Evolutionary conservation across 2,797 vertebrate genomes (phyloP).

Genomic region (Poeciliopsis turneri): DNA sequence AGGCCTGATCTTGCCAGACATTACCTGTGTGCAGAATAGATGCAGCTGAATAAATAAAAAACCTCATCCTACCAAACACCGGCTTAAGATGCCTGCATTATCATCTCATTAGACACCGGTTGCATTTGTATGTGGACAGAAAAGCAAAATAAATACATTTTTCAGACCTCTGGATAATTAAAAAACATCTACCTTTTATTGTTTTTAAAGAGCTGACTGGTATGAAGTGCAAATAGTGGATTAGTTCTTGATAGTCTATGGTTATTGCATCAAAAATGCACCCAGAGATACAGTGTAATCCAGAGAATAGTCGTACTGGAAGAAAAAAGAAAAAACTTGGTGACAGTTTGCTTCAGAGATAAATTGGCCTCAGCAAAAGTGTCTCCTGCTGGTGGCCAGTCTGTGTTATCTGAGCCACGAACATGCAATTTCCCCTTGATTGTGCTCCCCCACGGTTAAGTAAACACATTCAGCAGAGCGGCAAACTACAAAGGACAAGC

Average conservation of each 20-base stretch:
- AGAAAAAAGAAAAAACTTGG: slow-evolving; percentile 62
- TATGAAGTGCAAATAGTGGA: neutral
- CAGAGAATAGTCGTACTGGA: slow-evolving; percentile 33
- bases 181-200: slow-evolving; percentile 27
- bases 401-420: slow-evolving; percentile 75
- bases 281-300: slow-evolving; percentile 38
- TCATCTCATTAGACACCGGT: slow-evolving; percentile 75
- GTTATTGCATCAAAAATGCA: slow-evolving; percentile 40
- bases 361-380: slow-evolving; percentile 72
- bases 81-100: slow-evolving; percentile 73
- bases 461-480: slow-evolving; percentile 73
- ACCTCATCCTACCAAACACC: slow-evolving; percentile 66
- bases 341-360: slow-evolving; percentile 70
- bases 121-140: slow-evolving; percentile 58
- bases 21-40: slow-evolving; percentile 70
- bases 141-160: slow-evolving; percentile 43
- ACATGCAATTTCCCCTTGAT: slow-evolving; percentile 81
- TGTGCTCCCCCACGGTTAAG: slow-evolving; percentile 71
- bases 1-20: slow-evolving; percentile 72
- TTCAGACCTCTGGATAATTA: slow-evolving; percentile 42
- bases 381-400: slow-evolving; percentile 76
- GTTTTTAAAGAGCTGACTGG: slow-evolving; percentile 21
- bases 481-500: slow-evolving; percentile 69
- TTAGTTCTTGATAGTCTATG: neutral
- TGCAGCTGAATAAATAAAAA: slow-evolving; percentile 78